A percentile compares a stretch with the other conserved stretches of the same genome.
These are phyloP conservation scores for Zosterops pallidus DNA, from an alignment of 2,113 vertebrate species.

Conservation along the genomic window DNA sequence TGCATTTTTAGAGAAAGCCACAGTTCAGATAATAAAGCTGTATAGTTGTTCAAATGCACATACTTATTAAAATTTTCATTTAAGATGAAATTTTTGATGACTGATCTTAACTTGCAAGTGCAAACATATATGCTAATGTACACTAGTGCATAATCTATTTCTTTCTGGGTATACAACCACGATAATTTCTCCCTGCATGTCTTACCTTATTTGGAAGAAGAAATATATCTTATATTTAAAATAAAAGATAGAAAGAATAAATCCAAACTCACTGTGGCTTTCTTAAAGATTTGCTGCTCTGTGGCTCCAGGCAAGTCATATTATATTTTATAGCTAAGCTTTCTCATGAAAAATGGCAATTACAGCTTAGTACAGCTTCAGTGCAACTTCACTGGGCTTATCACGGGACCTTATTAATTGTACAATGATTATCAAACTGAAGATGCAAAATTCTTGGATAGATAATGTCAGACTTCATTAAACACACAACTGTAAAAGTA, in stretches of 20 bases:
- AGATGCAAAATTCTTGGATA: background rate
- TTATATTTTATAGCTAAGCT: background rate
- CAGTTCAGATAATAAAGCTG: conserved; percentile 40
- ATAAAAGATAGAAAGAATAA: conserved; percentile 28
- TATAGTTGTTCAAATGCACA: conserved; percentile 33
- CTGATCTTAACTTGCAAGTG: conserved; percentile 42
- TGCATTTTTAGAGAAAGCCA: background rate
- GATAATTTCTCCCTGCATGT: background rate
- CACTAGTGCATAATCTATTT: background rate
- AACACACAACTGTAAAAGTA: background rate
- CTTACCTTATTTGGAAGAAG: background rate
- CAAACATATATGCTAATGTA: conserved; percentile 33
- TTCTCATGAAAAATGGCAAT: background rate
- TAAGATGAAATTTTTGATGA: conserved; percentile 35
- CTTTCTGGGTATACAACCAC: background rate
- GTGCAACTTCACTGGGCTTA: background rate
- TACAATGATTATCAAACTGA: background rate
- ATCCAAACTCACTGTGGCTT: background rate
- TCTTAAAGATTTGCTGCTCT: background rate
- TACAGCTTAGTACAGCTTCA: background rate
- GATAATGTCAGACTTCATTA: background rate
- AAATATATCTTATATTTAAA: conserved; percentile 15
- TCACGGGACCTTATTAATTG: background rate
- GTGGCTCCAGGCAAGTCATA: background rate
- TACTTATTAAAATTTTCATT: conserved; percentile 52